Evolutionary conservation across 2,113 vertebrate species (phyloP).

Genomic region (Neodontobutis hainanensis): DNA sequence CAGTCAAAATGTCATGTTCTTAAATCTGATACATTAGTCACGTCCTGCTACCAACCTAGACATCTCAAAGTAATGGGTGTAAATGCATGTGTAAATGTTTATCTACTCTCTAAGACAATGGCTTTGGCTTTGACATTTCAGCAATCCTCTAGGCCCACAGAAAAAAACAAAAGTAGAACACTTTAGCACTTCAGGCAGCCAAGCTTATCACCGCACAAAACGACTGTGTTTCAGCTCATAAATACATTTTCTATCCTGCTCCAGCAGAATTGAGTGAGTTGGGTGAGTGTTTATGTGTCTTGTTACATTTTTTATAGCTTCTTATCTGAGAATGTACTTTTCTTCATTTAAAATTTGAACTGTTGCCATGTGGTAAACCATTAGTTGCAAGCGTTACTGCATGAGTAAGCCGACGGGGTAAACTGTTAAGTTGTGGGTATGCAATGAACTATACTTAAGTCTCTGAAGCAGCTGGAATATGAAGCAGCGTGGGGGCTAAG

Average conservation of each 20-base stretch:
- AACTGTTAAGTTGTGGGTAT: slow-evolving; percentile 12
- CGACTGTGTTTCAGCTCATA: not conserved
- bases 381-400: slow-evolving; percentile 26
- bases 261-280: slow-evolving; percentile 23
- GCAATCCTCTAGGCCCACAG: not conserved
- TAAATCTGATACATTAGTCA: not conserved
- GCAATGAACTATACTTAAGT: slow-evolving; percentile 7
- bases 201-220: not conserved
- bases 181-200: slow-evolving; percentile 4
- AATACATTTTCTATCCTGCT: slow-evolving; percentile 18
- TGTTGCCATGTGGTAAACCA: not conserved
- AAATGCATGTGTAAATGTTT: not conserved
- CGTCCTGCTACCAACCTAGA: not conserved
- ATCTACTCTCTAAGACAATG: not conserved
- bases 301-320: slow-evolving; percentile 5
- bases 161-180: not conserved
- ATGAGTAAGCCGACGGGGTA: slow-evolving; percentile 12
- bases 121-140: slow-evolving; percentile 8
- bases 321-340: not conserved
- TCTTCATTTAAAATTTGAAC: slow-evolving; percentile 11
- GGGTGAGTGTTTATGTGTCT: not conserved
- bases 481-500: slow-evolving; percentile 3
- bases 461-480: slow-evolving; percentile 8
- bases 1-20: no score
- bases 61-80: not conserved